Evolutionary conservation across 2,888 invertebrate genomes (phyloP), one percentile per base, ranked within the genome.

Genomic region (Tetramorium bicarinatum): DNA sequence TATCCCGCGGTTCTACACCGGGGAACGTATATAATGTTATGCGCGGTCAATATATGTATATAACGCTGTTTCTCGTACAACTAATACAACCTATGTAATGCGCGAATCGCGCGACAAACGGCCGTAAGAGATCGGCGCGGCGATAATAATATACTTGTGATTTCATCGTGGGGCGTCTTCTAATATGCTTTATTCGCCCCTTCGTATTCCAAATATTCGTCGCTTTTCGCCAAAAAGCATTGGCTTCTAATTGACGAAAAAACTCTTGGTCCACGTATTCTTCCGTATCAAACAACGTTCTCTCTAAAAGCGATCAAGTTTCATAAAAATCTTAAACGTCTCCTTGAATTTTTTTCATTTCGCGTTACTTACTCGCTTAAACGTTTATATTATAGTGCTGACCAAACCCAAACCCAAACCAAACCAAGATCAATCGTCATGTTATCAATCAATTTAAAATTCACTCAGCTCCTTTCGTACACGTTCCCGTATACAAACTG

Each of bases 281-380:
- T 69, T n/a, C 3, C n/a, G 41, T 56, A 77, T 15, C 2, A 77
- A 69, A 52, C 6, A 62, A 34, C 49, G 7, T 29, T 61, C 56
- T 67, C 52, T 54, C n/a, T 54, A 21, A 64, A 62, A 38, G 47
- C 15, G 49, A 25, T 25, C 25, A 8, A 54, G 9, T 21, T 34
- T 34, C 29, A 34, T 25, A 77, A 18, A 77, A 77, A 54, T 77
- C 13, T 29, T 41, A 54, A 54, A 77, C 66, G 44, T 21, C 18
- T 18, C 25, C 34, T 47, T 18, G 38, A 25, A 49, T 62, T 25
- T 25, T 38, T 41, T 38, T 18, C 25, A 66, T 61, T 4, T 75
- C 13, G 0, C 0, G 7, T 29, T 9, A 34, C 2, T 74, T 15
- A 8, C 47, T 61, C n/a, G n/a, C n/a, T n/a, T n/a, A 29, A 47